Evolutionary conservation across 23 tunicate genomes (phyloP).

Genomic region (Ciona savignyi): DNA sequence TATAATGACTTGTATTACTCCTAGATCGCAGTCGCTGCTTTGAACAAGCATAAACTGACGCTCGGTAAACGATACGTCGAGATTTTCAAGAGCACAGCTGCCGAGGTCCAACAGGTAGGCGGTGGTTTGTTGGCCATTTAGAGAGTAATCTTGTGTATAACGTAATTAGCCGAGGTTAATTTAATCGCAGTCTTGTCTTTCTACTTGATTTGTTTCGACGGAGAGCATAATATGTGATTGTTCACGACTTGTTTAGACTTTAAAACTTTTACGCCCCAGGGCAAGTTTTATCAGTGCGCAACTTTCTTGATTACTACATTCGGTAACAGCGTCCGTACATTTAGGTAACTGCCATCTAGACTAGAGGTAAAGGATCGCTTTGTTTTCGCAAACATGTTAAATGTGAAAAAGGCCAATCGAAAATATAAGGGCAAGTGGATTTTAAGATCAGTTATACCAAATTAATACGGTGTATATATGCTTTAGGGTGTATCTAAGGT

Average conservation of each 20-base stretch:
- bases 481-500: background rate
- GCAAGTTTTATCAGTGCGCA: background rate
- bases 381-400: background rate
- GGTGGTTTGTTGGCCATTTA: background rate
- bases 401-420: background rate
- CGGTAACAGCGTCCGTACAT: background rate
- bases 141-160: no score
- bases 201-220: background rate
- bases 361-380: background rate
- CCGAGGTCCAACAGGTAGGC: constrained; percentile 97
- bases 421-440: background rate
- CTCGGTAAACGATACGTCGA: constrained; percentile 96
- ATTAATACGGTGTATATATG: background rate
- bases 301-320: background rate
- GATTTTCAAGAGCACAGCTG: constrained; percentile 97
- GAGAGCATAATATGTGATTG: background rate
- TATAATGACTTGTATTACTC: no score
- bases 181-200: no score
- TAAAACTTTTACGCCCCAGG: background rate
- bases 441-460: background rate
- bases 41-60: constrained; percentile 83
- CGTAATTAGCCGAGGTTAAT: no score
- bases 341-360: background rate
- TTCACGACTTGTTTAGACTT: background rate
- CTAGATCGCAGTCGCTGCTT: constrained; percentile 54